Base-by-base conservation (phyloP, 2,113 vertebrate species). In the Ophiodon elongatus region DNA sequence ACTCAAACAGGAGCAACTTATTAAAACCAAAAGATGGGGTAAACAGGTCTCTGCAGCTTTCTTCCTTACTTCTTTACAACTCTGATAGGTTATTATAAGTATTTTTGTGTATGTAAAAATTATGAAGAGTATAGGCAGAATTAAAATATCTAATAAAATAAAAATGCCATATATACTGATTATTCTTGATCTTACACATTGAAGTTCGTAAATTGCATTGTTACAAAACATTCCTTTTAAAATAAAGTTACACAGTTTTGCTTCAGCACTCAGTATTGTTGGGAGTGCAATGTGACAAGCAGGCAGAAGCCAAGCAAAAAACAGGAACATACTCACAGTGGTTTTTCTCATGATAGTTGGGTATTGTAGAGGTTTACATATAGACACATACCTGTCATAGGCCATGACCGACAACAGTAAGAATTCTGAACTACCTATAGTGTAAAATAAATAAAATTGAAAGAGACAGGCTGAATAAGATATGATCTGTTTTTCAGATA, bases 11-110 rank as follows among this genome's bases (percentile, higher is more conserved):
- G 25, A 37, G 1, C 62, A 76, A 25, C 8, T 67, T 0, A 87
- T 54, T 5, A 87, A 33, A 60, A 87, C 76, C 10, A 87, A 0
- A 50, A 87, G 29, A 6, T 88, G 86, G 0, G 86, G 79, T 39
- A 86, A 21, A 73, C 87, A 89, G 0, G 84, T 89, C 81, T 81
- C 23, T 31, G 73, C 73, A n/a, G 87, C 87, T 60, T 80, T 89
- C 27, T 2, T 83, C 35, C 57, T 83, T 2, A 85, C 64, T 6
- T 69, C 69, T 50, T 4, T 60, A 11, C 85, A 59, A 19, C 3
- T n/a, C n/a, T n/a, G 2, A 29, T 74, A 82, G 0, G 31, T 2
- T 3, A 88, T 43, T 19, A 41, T 9, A 2, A 91, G 3, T 43
- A 91, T 86, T 8, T 41, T 88, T 0, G 25, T n/a, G 17, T 91